phyloP scores from a whole-genome alignment of 2,888 invertebrate species.

The Allacma fusca region DNA sequence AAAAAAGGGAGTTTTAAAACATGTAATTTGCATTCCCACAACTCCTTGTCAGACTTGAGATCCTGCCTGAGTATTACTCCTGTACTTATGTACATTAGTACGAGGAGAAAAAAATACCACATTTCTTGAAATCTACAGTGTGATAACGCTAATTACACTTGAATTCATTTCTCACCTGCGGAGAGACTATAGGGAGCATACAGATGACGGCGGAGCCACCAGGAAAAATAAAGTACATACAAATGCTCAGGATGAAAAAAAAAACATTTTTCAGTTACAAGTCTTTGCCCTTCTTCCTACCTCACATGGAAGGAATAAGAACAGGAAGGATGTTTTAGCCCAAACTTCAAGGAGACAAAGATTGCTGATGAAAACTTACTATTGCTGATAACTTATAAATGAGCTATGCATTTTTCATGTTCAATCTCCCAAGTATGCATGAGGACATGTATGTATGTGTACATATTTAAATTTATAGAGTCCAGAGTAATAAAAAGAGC shows the following conservation, averaged over 20 bases:
- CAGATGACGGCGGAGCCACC: not conserved
- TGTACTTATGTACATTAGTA: not conserved
- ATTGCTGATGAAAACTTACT: no score
- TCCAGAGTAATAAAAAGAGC: no score
- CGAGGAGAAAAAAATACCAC: not conserved
- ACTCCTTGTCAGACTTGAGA: not conserved
- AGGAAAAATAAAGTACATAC: not conserved
- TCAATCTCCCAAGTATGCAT: no score
- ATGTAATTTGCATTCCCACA: conserved; percentile 31
- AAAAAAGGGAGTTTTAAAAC: not conserved
- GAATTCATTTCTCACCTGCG: conserved; percentile 33
- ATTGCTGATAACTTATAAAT: no score
- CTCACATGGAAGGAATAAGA: not conserved
- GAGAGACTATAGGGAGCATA: not conserved
- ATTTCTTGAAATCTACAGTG: conserved; percentile 22
- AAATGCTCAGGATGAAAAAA: not conserved
- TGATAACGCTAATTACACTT: conserved; percentile 33
- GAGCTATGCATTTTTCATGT: no score
- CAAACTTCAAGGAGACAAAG: no score
- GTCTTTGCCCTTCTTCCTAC: conserved; percentile 11
- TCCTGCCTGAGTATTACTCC: not conserved
- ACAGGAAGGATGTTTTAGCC: not conserved
- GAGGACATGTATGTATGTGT: no score
- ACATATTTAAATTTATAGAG: no score
- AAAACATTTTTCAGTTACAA: not conserved